Evolutionary conservation across 2,113 vertebrate genomes (phyloP), one percentile per base, ranked within the genome.

Genomic region (Platichthys stellatus): DNA sequence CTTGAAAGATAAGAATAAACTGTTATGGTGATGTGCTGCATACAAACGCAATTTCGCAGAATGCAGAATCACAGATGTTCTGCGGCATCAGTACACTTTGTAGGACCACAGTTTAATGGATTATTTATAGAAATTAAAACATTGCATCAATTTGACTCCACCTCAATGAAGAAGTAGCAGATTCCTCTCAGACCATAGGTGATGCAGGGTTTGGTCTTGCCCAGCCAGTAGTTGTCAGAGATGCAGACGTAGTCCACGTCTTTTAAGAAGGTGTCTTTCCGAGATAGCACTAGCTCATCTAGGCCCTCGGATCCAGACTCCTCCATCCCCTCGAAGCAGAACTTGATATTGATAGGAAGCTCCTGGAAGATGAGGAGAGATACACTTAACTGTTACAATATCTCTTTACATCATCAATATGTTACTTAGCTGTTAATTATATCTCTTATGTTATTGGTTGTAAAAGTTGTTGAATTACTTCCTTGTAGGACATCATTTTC

Each of bases 171-270:
- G 84, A 98, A 99, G 87, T 98, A 98, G 85, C 97, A 97, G 85
- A 98, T 94, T 68, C 98, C 98, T 71, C 98, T 92, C 79, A 99
- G 95, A 0, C 98, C 98, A 0, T 99, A 99, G 0, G 98, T 99
- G 89, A 99, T 95, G 85, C 98, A 99, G 14, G 98, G 98, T 77
- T 98, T 99, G 67, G 79, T 96, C 88, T 98, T 99, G 18, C 98
- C 98, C 66, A 99, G 93, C 98, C 98, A 99, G 91, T 99, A 98
- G 85, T 99, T 99, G 91, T 99, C 98, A 2, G 98, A 99, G 86
- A 99, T 99, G 90, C 97, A 99, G 71, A 99, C 63, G 0, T 96
- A 99, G 91, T 99, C 97, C 43, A 99, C 97, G 0, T 93, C 96
- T 85, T 96, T 97, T 20, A 99, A 95, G 91, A 99, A 99, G 1